These are phyloP conservation scores for Dryobates pubescens DNA, from an alignment of 2,797 vertebrate species.

Conservation along the genomic window DNA sequence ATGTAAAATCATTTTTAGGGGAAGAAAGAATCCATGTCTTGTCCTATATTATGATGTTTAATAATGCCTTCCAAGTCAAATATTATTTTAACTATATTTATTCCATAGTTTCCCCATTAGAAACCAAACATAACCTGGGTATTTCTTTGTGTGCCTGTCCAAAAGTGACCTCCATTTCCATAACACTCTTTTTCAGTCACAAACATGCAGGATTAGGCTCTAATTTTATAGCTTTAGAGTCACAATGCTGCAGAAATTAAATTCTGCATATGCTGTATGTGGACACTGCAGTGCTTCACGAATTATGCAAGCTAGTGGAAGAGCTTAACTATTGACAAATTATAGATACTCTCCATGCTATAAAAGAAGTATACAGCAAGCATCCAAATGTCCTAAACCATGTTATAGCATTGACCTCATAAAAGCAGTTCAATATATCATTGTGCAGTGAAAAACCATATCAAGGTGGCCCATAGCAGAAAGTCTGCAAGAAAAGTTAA, in stretches of 20 bases:
- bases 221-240: background rate
- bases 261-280: background rate
- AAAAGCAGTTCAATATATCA: background rate
- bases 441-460: background rate
- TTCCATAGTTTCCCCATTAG: background rate
- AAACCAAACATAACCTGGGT: background rate
- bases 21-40: constrained; percentile 28
- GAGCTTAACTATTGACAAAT: background rate
- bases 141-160: background rate
- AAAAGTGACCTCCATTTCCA: background rate
- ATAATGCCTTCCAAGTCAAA: constrained; percentile 14
- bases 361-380: background rate
- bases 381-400: background rate
- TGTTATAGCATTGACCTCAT: background rate
- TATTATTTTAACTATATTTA: constrained; percentile 1
- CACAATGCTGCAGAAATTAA: background rate
- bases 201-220: background rate
- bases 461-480: background rate
- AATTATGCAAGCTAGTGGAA: background rate
- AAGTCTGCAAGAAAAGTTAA: background rate
- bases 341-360: background rate
- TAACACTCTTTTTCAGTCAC: background rate
- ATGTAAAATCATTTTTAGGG: constrained; percentile 1
- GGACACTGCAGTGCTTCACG: background rate
- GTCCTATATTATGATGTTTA: constrained; percentile 22